Base-by-base conservation (phyloP, 64 coral and sea anemone genomes). In the Orbicella faveolata region DNA sequence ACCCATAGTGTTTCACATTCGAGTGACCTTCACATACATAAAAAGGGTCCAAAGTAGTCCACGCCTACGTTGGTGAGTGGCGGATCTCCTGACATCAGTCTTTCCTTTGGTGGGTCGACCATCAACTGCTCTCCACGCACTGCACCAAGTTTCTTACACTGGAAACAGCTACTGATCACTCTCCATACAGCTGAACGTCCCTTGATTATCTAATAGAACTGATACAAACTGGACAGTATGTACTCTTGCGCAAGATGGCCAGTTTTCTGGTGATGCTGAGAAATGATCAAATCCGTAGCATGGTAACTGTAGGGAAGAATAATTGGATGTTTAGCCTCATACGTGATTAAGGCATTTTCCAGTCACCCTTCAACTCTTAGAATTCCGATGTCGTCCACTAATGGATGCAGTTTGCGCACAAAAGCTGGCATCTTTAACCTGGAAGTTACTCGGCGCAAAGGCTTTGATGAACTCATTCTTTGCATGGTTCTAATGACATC, bases 11-110 rank as follows among this genome's bases (percentile, higher is more conserved):
- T 76, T 76, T 76, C 36, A 76, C 74, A 19, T 76, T 36, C 15
- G 74, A 76, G 26, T 36, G 74, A 76, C 74, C 74, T 41, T 76
- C 35, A 76, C 74, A 5, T 41, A 76, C 37, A 76, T 76, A 76
- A 41, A 44, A 17, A n/a, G 34, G 74, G 37, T 7, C 74, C 34
- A 76, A 76, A 76, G n/a, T n/a, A n/a, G n/a, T n/a, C n/a, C n/a
- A n/a, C n/a, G n/a, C n/a, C n/a, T n/a, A n/a, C n/a, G n/a, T n/a
- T n/a, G n/a, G n/a, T n/a, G n/a, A n/a, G n/a, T n/a, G n/a, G n/a
- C n/a, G n/a, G n/a, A n/a, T n/a, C n/a, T n/a, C n/a, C n/a, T n/a
- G n/a, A n/a, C n/a, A n/a, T n/a, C n/a, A n/a, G n/a, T n/a, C n/a
- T n/a, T n/a, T n/a, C n/a, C n/a, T n/a, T n/a, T n/a, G n/a, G n/a